These are phyloP conservation scores for Coreoperca whiteheadi DNA, from an alignment of 2,113 vertebrate genomes.

Conservation along the genomic window DNA sequence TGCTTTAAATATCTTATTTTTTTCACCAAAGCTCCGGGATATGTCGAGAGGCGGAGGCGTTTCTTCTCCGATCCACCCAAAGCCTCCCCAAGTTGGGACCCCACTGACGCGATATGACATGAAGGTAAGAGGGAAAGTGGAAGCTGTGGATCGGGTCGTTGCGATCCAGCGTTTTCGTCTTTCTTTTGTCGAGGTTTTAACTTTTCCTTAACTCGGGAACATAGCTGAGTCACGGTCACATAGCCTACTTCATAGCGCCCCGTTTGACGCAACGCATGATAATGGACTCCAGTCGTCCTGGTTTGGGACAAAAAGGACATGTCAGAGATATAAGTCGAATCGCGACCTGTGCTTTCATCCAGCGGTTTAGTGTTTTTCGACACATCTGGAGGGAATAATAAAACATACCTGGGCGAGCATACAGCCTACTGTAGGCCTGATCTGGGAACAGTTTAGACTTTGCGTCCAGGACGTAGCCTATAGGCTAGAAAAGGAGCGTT, in stretches of 20 bases:
- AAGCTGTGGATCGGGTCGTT: background rate
- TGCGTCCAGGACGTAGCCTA: background rate
- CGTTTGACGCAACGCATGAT: conserved; percentile 74
- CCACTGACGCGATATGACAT: conserved; percentile 72
- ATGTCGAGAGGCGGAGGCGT: conserved; percentile 77
- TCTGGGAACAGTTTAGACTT: conserved; percentile 25
- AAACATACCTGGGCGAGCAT: conserved; percentile 10
- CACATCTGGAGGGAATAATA: background rate
- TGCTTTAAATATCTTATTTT: conserved; percentile 6
- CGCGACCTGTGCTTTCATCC: background rate
- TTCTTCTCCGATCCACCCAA: conserved; percentile 48
- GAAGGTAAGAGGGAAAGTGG: conserved; percentile 77
- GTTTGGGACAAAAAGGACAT: conserved; percentile 58
- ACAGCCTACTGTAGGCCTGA: conserved; percentile 15
- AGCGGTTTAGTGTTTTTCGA: background rate
- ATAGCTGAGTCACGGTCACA: conserved; percentile 81
- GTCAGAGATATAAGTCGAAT: conserved; percentile 11
- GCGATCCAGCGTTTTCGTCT: background rate
- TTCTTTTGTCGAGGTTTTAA: conserved; percentile 31
- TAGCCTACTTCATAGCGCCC: conserved; percentile 44
- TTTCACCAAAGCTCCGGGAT: conserved; percentile 42
- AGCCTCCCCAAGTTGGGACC: conserved; percentile 76
- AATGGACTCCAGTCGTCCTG: conserved; percentile 44
- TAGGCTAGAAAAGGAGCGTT: background rate
- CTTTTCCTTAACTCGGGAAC: conserved; percentile 52